Base-by-base conservation (phyloP, 2,113 vertebrate species). In the Malurus alboscapulatus region DNA sequence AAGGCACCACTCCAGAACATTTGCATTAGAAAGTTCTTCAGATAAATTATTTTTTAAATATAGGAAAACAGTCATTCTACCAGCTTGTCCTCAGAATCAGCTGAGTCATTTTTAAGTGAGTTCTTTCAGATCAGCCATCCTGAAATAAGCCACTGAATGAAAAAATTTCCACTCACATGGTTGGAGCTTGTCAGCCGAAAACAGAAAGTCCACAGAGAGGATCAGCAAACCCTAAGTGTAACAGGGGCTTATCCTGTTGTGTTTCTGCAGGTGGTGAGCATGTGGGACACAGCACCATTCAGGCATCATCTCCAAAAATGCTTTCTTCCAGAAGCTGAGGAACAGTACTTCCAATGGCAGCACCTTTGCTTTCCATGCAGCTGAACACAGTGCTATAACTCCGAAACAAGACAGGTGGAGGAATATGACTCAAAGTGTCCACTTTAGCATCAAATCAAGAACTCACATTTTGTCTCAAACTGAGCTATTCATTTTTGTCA, bases 61-160 rank as follows among this genome's bases (percentile, higher is more conserved):
- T 6, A 2, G 9, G 27, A 76, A 90, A 88, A 40, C 51, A 90
- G 32, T 73, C 22, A 36, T 94, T 88, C 53, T 74, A 59, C 26
- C 80, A 86, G 78, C 76, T 40, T 78, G 32, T 51, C 81, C 84
- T 87, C 57, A 74, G 87, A 88, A 91, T 81, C 58, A 81, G 69
- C 69, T 27, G 73, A 88, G 76, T 80, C 80, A 88, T 78, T 91
- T 96, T 78, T 67, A 77, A 91, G 74, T 71, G 26, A 84, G 84
- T 93, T 87, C 73, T 71, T 78, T 81, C 34, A 62, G 53, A 68
- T 88, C 68, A 87, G 48, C 38, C 76, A 51, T 44, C 68, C 89
- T 54, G 73, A 93, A 93, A 84, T 63, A 71, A 94, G 61, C 51
- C 61, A 59, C 6, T 81, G 89, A 92, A 88, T 75, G 76, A 84